phyloP scores from a whole-genome alignment of 1,140 invertebrate genomes.

The Micrasema minimum region DNA sequence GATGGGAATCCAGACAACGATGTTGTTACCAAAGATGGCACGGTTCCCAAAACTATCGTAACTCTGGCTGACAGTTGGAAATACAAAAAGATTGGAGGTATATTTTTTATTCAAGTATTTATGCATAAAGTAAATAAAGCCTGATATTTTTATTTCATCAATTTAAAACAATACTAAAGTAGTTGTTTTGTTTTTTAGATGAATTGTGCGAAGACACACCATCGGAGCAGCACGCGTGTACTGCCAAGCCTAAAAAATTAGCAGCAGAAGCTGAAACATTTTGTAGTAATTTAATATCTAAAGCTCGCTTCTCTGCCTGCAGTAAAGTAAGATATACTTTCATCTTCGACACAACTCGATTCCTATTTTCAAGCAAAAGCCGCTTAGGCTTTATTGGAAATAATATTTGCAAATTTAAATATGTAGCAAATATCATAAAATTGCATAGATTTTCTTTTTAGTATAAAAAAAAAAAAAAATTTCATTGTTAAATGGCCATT shows the following conservation, averaged over 20 bases:
- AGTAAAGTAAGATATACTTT: constrained; percentile 61
- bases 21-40: constrained; percentile 71
- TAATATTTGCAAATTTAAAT: no score
- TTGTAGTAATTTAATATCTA: constrained; percentile 72
- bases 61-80: constrained; percentile 76
- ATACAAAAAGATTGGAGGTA: constrained; percentile 73
- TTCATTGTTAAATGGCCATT: background rate
- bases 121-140: background rate
- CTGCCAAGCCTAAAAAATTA: constrained; percentile 56
- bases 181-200: constrained; percentile 37
- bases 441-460: background rate
- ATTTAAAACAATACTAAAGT: background rate
- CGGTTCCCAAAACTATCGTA: constrained; percentile 60
- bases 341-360: background rate
- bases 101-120: background rate
- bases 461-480: background rate
- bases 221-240: constrained; percentile 66
- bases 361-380: no score
- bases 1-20: constrained; percentile 80
- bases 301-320: constrained; percentile 73
- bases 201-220: constrained; percentile 72
- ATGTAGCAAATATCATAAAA: no score
- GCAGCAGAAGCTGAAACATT: constrained; percentile 69
- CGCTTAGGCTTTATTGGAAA: no score
- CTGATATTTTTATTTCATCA: background rate